phyloP scores from a whole-genome alignment of 2,797 vertebrate genomes.

The Oreochromis mossambicus region DNA sequence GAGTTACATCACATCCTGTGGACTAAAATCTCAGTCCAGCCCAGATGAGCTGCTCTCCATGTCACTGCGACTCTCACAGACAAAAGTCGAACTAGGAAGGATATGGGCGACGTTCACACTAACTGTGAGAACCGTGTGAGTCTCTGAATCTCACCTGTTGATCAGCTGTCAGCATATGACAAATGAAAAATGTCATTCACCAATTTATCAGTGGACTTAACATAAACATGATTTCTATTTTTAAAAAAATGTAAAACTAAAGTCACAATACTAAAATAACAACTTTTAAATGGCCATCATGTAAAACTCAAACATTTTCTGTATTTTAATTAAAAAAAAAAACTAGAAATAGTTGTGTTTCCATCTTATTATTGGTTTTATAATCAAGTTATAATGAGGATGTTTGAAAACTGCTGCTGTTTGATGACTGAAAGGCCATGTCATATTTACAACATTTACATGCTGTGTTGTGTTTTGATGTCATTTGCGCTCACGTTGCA shows the following conservation, averaged over 20 bases:
- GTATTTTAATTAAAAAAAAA: background rate
- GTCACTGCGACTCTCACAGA: background rate
- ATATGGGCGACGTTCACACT: background rate
- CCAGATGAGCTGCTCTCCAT: background rate
- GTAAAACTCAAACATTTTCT: background rate
- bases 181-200: background rate
- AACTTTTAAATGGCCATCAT: background rate
- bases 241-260: background rate
- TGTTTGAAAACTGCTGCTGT: background rate
- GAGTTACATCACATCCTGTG: conserved; percentile 32
- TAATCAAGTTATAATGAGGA: background rate
- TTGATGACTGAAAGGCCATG: background rate
- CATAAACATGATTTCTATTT: background rate
- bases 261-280: background rate
- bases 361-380: background rate
- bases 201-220: background rate
- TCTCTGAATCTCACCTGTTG: background rate
- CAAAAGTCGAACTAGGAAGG: background rate
- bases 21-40: background rate
- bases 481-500: background rate
- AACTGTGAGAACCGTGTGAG: background rate
- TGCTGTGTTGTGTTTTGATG: background rate
- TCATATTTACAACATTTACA: background rate
- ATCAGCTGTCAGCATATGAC: background rate
- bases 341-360: background rate